Evolutionary conservation across 2,888 invertebrate genomes (phyloP).

Genomic region (Pyrocoelia pectoralis): DNA sequence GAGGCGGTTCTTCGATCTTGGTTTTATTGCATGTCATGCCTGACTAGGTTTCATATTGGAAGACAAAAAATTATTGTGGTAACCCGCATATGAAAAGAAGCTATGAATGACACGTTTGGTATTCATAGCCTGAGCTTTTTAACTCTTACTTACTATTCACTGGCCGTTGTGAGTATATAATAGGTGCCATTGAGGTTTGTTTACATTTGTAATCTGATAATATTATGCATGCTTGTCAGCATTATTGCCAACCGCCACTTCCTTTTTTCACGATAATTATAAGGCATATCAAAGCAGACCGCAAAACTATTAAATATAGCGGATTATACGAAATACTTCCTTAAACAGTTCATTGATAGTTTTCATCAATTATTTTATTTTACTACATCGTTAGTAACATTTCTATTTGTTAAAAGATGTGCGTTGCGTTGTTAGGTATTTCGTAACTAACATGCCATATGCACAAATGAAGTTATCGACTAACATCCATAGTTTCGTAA

Average conservation of each 20-base stretch:
- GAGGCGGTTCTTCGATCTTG: slow-evolving; percentile 19
- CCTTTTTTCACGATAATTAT: slow-evolving; percentile 14
- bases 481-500: too few relatives aligned
- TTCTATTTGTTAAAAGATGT: too few relatives aligned
- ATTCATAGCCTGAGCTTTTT: slow-evolving; percentile 29
- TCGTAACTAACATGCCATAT: too few relatives aligned
- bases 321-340: too few relatives aligned
- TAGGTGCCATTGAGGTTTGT: slow-evolving; percentile 33
- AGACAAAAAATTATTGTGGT: slow-evolving; percentile 25
- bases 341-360: too few relatives aligned
- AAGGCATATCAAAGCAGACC: slow-evolving; percentile 7
- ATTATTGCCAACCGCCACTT: slow-evolving; percentile 25
- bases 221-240: slow-evolving; percentile 31
- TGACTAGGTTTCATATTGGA: slow-evolving; percentile 31
- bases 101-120: slow-evolving; percentile 28
- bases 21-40: slow-evolving; percentile 28
- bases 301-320: too few relatives aligned
- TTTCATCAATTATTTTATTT: too few relatives aligned
- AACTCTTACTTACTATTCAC: slow-evolving; percentile 30
- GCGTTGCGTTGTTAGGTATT: too few relatives aligned
- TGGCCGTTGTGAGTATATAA: slow-evolving; percentile 30
- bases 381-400: too few relatives aligned
- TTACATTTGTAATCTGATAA: slow-evolving; percentile 32
- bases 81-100: slow-evolving; percentile 23
- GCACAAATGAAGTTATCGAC: too few relatives aligned